Evolutionary conservation across 1,140 invertebrate genomes (phyloP).

Genomic region (Brachionus manjavacas): DNA sequence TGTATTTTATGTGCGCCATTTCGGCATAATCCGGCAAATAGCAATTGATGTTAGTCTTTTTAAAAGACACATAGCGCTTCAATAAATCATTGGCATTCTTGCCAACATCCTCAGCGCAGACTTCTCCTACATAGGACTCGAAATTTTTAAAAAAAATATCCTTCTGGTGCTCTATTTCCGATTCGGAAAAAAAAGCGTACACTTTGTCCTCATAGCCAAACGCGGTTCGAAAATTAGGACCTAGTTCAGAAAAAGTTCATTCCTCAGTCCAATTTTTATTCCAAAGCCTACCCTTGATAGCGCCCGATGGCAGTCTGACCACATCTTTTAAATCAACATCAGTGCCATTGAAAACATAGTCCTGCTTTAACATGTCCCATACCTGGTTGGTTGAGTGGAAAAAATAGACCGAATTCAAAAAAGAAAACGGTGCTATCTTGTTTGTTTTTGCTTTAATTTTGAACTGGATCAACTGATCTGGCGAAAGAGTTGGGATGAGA

Average conservation of each 20-base stretch:
- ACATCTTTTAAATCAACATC: not conserved
- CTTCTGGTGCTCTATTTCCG: not conserved
- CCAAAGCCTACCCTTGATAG: not conserved
- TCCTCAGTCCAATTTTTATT: no score
- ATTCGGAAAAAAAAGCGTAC: slow-evolving; percentile 10
- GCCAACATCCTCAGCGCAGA: slow-evolving; percentile 24
- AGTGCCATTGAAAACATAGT: not conserved
- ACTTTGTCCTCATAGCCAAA: slow-evolving; percentile 20
- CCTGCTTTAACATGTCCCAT: slow-evolving; percentile 1
- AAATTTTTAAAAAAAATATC: not conserved
- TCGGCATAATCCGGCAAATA: slow-evolving; percentile 26
- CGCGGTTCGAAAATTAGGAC: not conserved
- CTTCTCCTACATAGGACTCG: slow-evolving; percentile 18
- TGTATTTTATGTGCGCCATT: slow-evolving; percentile 34
- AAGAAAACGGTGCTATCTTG: not conserved
- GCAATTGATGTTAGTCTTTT: slow-evolving; percentile 32
- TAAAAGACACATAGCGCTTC: slow-evolving; percentile 5
- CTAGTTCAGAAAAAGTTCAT: not conserved
- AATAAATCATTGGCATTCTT: not conserved
- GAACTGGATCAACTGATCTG: not conserved
- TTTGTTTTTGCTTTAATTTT: not conserved
- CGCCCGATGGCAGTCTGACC: not conserved
- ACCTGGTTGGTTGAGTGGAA: not conserved
- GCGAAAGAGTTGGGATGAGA: not conserved
- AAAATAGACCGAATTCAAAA: not conserved